Base-by-base conservation (phyloP, 2,888 invertebrate species). In the Synergus gifuensis region DNA sequence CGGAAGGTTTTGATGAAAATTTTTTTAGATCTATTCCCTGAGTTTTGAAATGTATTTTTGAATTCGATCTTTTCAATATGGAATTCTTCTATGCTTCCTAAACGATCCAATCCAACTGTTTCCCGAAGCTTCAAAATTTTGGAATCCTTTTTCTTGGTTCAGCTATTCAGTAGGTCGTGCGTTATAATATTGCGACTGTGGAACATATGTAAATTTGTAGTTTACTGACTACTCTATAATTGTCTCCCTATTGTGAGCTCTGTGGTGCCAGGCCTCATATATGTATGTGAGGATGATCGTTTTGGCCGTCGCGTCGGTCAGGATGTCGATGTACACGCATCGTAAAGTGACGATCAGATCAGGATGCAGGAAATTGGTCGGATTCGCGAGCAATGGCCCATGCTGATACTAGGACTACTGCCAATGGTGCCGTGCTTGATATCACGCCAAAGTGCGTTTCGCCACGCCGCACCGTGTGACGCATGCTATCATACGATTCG, bases 321-420 rank as follows among this genome's bases (percentile, higher is more conserved):
- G 66, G 42, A 44, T 44, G 44, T 67, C 58, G 9, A 79, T 79
- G 86, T 88, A 89, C 88, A 88, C 87, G 90, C 90, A 88, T 91
- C 92, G 91, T 92, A 92, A 92, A 92, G 92, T 91, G 92, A 89
- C 90, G 91, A 92, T 91, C 91, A 87, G 90, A 91, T 91, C 91
- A 88, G 89, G 89, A 88, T 85, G 86, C 88, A 89, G 91, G 91
- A 91, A 91, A 92, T 92, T 92, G 92, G 91, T 89, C 91, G 91
- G 90, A 91, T 91, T 91, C 89, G 89, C 88, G 89, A 84, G 90
- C 92, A 92, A 92, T 92, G 92, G 90, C 90, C 90, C 91, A 87
- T 92, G 90, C 90, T 91, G 91, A 89, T 90, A 91, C 85, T 83
- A 83, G 82, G 82, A 82, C 83, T 81, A 81, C 83, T 81, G 80